Evolutionary conservation across 2,888 invertebrate species (phyloP).

Genomic region (Drosophila kokeensis): DNA sequence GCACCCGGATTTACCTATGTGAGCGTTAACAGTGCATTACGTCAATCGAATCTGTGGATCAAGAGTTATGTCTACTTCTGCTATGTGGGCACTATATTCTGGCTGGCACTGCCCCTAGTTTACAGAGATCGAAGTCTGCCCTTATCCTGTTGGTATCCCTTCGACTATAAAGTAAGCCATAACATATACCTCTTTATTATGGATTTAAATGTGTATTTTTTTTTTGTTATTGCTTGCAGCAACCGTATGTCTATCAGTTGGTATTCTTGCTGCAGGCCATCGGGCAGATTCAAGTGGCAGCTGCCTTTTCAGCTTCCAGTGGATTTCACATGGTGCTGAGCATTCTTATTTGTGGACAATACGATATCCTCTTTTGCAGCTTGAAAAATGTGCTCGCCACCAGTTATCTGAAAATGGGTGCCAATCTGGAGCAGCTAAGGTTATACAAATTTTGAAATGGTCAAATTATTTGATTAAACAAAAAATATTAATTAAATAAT

Average conservation of each 20-base stretch:
- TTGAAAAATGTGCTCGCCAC: conserved; percentile 81
- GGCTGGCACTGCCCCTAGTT: conserved; percentile 66
- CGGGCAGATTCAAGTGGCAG: conserved; percentile 82
- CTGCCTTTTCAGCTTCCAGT: conserved; percentile 78
- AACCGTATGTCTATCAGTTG: conserved; percentile 69
- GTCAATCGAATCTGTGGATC: conserved; percentile 59
- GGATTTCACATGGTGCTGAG: conserved; percentile 80
- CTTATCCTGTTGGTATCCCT: conserved; percentile 82
- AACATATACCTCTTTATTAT: background rate
- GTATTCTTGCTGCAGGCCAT: conserved; percentile 80
- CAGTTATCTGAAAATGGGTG: conserved; percentile 63
- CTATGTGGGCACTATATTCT: conserved; percentile 48
- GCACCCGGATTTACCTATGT: conserved; percentile 79
- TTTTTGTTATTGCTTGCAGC: conserved; percentile 36
- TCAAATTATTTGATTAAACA: background rate
- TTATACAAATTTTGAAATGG: conserved; percentile 18
- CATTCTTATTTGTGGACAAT: conserved; percentile 80
- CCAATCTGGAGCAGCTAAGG: conserved; percentile 53
- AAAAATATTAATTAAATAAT: background rate
- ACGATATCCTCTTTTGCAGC: conserved; percentile 79
- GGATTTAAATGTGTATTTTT: background rate
- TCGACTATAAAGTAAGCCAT: conserved; percentile 71
- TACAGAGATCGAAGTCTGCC: conserved; percentile 75
- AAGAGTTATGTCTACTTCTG: conserved; percentile 67
- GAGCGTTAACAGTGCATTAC: conserved; percentile 63